phyloP scores from a whole-genome alignment of 1,140 invertebrate genomes.

The Lasioglossum albipes region DNA sequence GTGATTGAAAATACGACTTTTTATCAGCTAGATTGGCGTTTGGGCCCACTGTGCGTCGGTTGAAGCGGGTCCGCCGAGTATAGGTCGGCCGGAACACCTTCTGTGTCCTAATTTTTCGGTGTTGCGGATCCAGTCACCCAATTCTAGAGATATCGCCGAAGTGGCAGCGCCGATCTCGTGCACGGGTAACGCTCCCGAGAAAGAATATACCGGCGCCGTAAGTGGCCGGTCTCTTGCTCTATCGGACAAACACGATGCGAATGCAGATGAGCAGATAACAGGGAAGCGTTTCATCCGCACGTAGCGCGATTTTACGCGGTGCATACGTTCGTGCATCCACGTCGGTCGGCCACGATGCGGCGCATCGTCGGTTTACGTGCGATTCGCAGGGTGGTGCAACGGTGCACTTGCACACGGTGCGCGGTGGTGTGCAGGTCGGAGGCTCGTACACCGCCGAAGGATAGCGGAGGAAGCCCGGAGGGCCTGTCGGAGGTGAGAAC shows the following conservation, averaged over 20 bases:
- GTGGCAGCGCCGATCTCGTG: too few relatives aligned
- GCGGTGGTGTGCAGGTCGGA: slow-evolving; percentile 7
- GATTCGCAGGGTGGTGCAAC: neutral
- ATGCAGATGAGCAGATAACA: slow-evolving; percentile 39
- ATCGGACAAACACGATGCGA: slow-evolving; percentile 15
- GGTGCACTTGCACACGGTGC: neutral
- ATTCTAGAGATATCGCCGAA: too few relatives aligned
- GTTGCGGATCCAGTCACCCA: too few relatives aligned
- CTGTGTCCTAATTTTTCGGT: too few relatives aligned
- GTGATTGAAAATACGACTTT: too few relatives aligned
- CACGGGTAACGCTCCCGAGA: neutral
- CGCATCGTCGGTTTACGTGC: slow-evolving; percentile 1
- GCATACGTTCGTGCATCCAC: slow-evolving; percentile 26
- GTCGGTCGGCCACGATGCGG: slow-evolving; percentile 21
- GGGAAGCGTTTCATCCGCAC: slow-evolving; percentile 9
- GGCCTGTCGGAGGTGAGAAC: slow-evolving; percentile 72
- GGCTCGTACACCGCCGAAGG: slow-evolving; percentile 46
- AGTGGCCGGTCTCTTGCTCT: slow-evolving; percentile 28
- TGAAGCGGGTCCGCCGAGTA: too few relatives aligned
- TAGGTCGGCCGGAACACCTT: too few relatives aligned
- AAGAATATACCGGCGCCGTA: neutral
- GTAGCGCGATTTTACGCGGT: slow-evolving; percentile 29
- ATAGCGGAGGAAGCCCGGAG: slow-evolving; percentile 64
- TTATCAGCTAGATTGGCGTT: too few relatives aligned
- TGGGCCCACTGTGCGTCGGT: too few relatives aligned